Conservation (phyloP, 1,140 invertebrate genomes). For the Antheraea pernyi region DNA sequence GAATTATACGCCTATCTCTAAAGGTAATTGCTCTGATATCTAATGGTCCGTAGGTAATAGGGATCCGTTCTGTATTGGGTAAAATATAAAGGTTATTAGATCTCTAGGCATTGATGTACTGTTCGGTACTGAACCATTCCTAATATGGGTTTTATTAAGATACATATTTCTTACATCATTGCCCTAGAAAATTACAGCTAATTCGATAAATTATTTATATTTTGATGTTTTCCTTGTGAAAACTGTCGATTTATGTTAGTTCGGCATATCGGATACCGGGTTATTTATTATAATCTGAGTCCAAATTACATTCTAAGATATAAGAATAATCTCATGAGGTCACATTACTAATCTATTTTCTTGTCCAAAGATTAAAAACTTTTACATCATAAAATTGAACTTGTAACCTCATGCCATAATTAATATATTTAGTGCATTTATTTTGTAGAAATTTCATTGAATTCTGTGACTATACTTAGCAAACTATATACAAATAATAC, state of each 20-base stretch:
- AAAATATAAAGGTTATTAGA: constrained; percentile 7
- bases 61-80: constrained; percentile 2
- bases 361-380: too few species aligned
- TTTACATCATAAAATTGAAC: too few species aligned
- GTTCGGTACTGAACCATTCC: constrained; percentile 7
- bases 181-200: constrained; percentile 8
- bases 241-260: background rate
- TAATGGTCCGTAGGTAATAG: constrained; percentile 2
- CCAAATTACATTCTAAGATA: too few species aligned
- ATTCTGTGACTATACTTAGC: too few species aligned
- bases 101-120: constrained; percentile 8
- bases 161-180: background rate
- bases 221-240: background rate
- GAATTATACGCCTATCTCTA: background rate
- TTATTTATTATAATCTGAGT: too few species aligned
- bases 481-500: too few species aligned
- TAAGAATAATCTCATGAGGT: too few species aligned
- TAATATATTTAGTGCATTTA: too few species aligned
- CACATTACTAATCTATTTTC: too few species aligned
- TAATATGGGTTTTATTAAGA: constrained; percentile 1
- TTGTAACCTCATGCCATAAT: too few species aligned
- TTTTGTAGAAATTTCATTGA: too few species aligned
- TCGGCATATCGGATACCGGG: too few species aligned
- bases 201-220: constrained; percentile 3
- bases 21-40: constrained; percentile 9